These are phyloP conservation scores for Girardia tigrina DNA, from an alignment of 2,888 invertebrate species.

Conservation along the genomic window DNA sequence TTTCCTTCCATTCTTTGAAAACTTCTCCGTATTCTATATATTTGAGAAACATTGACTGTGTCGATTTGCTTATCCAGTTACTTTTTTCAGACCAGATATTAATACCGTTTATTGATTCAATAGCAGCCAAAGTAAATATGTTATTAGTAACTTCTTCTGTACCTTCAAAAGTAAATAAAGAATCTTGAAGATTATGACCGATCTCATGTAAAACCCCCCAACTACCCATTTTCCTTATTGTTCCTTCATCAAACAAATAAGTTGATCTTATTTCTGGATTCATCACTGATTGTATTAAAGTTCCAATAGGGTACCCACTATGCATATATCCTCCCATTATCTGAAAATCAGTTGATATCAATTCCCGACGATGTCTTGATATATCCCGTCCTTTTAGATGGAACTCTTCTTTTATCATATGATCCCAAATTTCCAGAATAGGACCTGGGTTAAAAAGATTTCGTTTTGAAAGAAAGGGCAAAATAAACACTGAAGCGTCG, in stretches of 20 bases:
- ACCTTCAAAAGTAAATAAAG: slow-evolving; percentile 39
- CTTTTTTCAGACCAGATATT: slow-evolving; percentile 24
- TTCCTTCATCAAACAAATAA: neutral
- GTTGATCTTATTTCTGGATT: neutral
- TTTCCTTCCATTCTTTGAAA: slow-evolving; percentile 37
- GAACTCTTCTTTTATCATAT: neutral
- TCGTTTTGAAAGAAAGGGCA: neutral
- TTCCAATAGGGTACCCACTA: slow-evolving; percentile 40
- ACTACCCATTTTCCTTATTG: slow-evolving; percentile 35
- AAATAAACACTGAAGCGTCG: neutral
- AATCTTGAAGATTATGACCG: slow-evolving; percentile 40
- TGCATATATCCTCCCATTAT: slow-evolving; percentile 39
- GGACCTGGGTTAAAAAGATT: neutral
- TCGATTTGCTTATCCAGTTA: neutral
- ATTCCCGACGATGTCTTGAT: slow-evolving; percentile 29
- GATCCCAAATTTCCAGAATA: neutral
- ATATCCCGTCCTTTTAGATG: slow-evolving; percentile 31
- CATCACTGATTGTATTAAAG: neutral
- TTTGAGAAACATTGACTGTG: neutral
- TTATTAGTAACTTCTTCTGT: slow-evolving; percentile 40
- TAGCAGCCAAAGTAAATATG: slow-evolving; percentile 38
- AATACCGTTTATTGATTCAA: neutral
- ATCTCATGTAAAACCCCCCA: slow-evolving; percentile 41
- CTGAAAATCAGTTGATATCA: slow-evolving; percentile 33
- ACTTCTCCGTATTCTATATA: neutral